Evolutionary conservation across 2,888 invertebrate genomes (phyloP).

Genomic region (Polydrusus cervinus): DNA sequence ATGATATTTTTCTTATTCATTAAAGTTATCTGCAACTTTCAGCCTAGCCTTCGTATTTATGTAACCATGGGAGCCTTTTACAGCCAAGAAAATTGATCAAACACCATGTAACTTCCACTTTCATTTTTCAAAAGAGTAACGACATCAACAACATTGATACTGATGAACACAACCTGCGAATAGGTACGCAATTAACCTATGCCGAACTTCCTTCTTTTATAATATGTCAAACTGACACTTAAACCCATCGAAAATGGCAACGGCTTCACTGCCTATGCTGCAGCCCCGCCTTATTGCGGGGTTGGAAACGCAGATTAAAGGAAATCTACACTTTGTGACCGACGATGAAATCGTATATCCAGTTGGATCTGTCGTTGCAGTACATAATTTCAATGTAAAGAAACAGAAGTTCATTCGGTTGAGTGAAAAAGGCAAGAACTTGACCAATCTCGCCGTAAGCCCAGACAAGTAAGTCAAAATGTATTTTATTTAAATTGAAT

Average conservation of each 20-base stretch:
- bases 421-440: slow-evolving; percentile 78
- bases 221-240: slow-evolving; percentile 12
- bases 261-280: slow-evolving; percentile 70
- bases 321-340: slow-evolving; percentile 82
- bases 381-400: slow-evolving; percentile 83
- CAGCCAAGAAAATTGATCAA: neutral
- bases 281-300: slow-evolving; percentile 79
- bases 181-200: too few relatives aligned
- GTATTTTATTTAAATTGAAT: too few relatives aligned
- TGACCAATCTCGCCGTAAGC: slow-evolving; percentile 78
- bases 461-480: slow-evolving; percentile 77
- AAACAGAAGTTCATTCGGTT: slow-evolving; percentile 83
- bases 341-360: slow-evolving; percentile 88
- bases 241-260: slow-evolving; percentile 39
- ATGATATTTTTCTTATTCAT: too few relatives aligned
- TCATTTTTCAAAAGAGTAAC: too few relatives aligned
- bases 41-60: neutral
- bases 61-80: neutral
- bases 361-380: slow-evolving; percentile 83
- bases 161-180: neutral
- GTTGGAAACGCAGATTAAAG: slow-evolving; percentile 77
- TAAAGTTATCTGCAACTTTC: too few relatives aligned
- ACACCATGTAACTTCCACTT: too few relatives aligned
- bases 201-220: neutral
- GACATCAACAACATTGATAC: too few relatives aligned